Base-by-base conservation (phyloP, 2,888 invertebrate genomes). In the Alviniconcha strummeri region DNA sequence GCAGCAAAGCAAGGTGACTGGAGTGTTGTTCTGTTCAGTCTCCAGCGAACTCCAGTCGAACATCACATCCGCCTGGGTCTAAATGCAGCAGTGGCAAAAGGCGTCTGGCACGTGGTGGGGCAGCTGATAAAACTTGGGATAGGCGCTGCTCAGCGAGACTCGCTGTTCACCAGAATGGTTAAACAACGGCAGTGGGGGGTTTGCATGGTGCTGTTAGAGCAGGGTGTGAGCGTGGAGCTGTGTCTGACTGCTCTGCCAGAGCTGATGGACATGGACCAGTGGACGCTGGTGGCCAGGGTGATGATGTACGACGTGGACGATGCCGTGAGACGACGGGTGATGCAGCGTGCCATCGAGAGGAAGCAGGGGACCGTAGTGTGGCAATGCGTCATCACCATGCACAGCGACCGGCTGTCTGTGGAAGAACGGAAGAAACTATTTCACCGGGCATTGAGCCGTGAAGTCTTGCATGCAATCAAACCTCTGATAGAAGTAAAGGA, bases 261-360 rank as follows among this genome's bases (percentile, higher is more conserved):
- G 19, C 78, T 79, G 64, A 19, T 79, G 64, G 67, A 79, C 64
- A 60, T 11, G 64, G 64, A 79, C 52, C 78, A 79, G 78, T 79
- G 78, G 78, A 79, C 8, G 2, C 55, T 80, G 80, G 80, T 80
- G 52, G 67, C 80, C 80, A 74, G 36, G 52, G 74, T 52, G 52
- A 52, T 74, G 74, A 36, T 36, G 15, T 54, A 52, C 52, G 17
- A 54, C 7, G 15, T 74, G 52, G 52, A 36, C 52, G 52, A 74
- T 17, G 54, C 74, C 8, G 19, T 6, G 19, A 74, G 74, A 74
- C 19, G 15, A 9, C 36, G 15, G 52, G 74, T 74, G 8, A 19
- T 74, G 74, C 74, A 74, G 74, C 11, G 52, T 36, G 74, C 74
- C 36, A 5, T 74, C 8, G 36, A 74, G 8, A 74, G 54, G 74